Evolutionary conservation across 92 coral and sea anemone species (phyloP), one percentile per base, ranked within the genome.

Genomic region (Siderastrea siderea): DNA sequence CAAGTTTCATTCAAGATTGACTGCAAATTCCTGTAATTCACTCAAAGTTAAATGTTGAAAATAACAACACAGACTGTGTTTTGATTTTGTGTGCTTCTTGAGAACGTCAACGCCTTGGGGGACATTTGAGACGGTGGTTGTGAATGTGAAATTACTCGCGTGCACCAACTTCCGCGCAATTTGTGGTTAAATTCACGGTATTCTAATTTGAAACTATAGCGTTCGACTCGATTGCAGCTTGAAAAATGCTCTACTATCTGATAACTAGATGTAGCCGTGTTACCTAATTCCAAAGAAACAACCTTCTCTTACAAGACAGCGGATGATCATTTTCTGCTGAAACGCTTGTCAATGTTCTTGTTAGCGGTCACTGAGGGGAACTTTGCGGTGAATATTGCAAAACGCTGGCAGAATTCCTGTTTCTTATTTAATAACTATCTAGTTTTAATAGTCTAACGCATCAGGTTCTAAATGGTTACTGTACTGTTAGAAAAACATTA

Each of bases 151-250:
- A 69, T 58, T 70, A 57, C 68, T 82, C 51, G 53, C 86, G 58
- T 70, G 47, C 47, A 10, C 47, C 8, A 46, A 70, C 78, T 69
- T 80, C 84, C 84, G 84, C 63, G 46, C 51, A n/a, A 38, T 62
- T 78, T 65, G 83, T 19, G 71, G 70, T 16, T 16, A 19, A 50
- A 64, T 50, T 48, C 26, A 50, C 49, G 2, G 38, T n/a, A 53
- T 8, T 74, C 13, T 13, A 38, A 44, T 52, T 19, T 62, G 5
- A 9, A 62, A 79, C 47, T 51, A 80, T 26, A 38, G 48, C 11
- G 9, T n/a, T 55, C 38, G 8, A 26, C 48, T 11, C 78, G 5
- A 10, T 58, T 15, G 44, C 57, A 71, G 38, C 44, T 10, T 8
- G 15, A 61, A 16, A 64, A 19, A 19, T 49, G 3, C 44, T 63